Percentiles rank a stretch among this genome's conserved stretches.
These are phyloP conservation scores for Neuroterus valhalla DNA, from an alignment of 1,140 invertebrate species.

Conservation along the genomic window DNA sequence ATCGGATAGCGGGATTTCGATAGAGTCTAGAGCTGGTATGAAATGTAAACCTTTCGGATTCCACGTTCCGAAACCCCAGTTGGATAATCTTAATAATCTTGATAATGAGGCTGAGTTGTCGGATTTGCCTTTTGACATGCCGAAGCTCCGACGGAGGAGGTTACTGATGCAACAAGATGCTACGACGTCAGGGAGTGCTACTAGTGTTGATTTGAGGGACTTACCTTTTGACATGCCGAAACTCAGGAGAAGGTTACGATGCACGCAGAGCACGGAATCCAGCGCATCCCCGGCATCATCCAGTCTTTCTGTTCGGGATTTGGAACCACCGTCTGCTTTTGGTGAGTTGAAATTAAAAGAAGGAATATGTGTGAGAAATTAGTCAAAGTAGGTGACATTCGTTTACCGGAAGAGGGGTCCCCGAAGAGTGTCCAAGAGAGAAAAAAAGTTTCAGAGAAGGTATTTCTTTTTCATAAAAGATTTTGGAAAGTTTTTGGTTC, in stretches of 20 bases:
- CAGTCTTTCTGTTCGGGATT: conserved; percentile 84
- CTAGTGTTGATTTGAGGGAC: conserved; percentile 84
- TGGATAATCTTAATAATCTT: conserved; percentile 72
- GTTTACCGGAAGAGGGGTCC: too few relatives aligned
- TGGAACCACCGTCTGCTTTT: conserved; percentile 76
- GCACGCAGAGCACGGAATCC: conserved; percentile 78
- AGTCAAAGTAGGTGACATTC: too few relatives aligned
- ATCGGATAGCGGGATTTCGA: conserved; percentile 89
- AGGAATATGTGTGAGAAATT: too few relatives aligned
- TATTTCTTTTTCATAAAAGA: too few relatives aligned
- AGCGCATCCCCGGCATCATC: conserved; percentile 86
- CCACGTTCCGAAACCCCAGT: conserved; percentile 75
- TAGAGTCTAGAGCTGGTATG: conserved; percentile 85
- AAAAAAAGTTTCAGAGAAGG: too few relatives aligned
- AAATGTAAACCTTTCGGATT: conserved; percentile 77
- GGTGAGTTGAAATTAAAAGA: conserved; percentile 53
- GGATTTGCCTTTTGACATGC: conserved; percentile 91
- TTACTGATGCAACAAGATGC: conserved; percentile 75
- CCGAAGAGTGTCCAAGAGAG: too few relatives aligned
- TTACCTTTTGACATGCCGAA: conserved; percentile 94
- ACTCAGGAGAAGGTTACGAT: conserved; percentile 82
- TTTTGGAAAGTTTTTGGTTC: too few relatives aligned
- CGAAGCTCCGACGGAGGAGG: conserved; percentile 86
- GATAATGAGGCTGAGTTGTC: conserved; percentile 78
- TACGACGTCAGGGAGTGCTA: conserved; percentile 82